Base-by-base conservation (phyloP, 2,888 invertebrate genomes). In the Taphrorychus bicolor region DNA sequence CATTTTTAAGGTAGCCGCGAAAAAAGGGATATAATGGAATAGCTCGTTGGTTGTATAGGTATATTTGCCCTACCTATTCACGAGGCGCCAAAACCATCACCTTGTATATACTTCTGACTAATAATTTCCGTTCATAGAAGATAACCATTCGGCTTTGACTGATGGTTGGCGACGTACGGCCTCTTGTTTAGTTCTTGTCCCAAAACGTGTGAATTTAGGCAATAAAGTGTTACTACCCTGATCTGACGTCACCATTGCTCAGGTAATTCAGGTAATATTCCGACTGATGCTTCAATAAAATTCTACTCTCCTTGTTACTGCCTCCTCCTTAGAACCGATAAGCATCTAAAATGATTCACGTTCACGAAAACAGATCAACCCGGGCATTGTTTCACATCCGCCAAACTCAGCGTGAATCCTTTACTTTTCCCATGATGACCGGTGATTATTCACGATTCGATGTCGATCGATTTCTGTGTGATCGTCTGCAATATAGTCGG, bases 391-490 rank as follows among this genome's bases (percentile, higher is more conserved):
- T 40, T 49, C 51, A 58, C 24, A 63, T 63, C 58, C 57, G 58
- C 41, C 14, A 49, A 58, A 58, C 63, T 40, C 63, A 63, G 63
- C 63, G 23, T 56, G 63, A 58, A 51, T 32, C 45, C 32, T 49
- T 32, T 51, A 32, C 21, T 57, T 63, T 63, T 63, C 63, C 49
- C 63, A 63, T 58, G 45, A 48, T 18, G 5, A 14, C 32, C n/a
- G 19, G 41, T n/a, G 17, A 40, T 60, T 60, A 40, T 49, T 40
- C 21, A 52, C 23, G 40, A 32, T 22, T 60, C 41, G 45, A 16
- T 45, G 5, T 16, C 17, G 45, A 45, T 45, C 14, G 45, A 45
- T 16, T 7, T n/a, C 14, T 45, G 45, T 45, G 32, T 32, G 32
- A 32, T 32, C 32, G 32, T 32, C 32, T 32, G 7, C 11, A 32